phyloP scores from a whole-genome alignment of 2,113 vertebrate species.

The Bubo bubo region DNA sequence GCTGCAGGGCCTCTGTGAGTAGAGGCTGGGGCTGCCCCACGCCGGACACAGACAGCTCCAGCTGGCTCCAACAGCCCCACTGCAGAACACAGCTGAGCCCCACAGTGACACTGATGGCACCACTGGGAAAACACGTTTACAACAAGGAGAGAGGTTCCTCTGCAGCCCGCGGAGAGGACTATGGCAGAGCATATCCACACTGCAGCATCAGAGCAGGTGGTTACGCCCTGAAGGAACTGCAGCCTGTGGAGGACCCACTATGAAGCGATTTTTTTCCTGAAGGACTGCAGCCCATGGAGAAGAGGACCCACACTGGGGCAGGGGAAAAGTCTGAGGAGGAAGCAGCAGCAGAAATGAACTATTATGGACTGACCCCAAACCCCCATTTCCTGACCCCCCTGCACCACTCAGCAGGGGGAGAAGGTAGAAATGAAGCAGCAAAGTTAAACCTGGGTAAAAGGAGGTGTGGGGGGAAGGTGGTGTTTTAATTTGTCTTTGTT shows the following conservation, averaged over 20 bases:
- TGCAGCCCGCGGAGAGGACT: background rate
- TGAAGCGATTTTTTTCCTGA: background rate
- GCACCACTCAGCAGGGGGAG: background rate
- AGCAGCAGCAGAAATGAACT: background rate
- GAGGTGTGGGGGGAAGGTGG: rapidly evolving
- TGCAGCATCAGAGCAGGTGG: background rate
- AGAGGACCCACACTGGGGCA: background rate
- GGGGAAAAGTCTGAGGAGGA: background rate
- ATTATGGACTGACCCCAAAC: background rate
- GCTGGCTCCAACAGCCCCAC: too few species aligned
- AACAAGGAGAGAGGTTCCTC: background rate
- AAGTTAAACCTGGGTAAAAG: background rate
- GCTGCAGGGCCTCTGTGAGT: background rate
- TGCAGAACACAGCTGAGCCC: background rate
- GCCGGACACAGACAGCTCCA: rapidly evolving
- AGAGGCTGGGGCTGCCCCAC: rapidly evolving
- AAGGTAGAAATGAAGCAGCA: rapidly evolving
- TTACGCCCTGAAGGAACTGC: background rate
- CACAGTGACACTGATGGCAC: background rate
- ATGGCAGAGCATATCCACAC: rapidly evolving
- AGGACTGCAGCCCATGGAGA: background rate
- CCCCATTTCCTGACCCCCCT: rapidly evolving
- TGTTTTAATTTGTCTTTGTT: background rate
- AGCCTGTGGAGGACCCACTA: background rate
- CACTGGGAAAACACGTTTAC: rapidly evolving